phyloP scores from a whole-genome alignment of 1,140 invertebrate genomes.

The Pseudomyrmex gracilis region DNA sequence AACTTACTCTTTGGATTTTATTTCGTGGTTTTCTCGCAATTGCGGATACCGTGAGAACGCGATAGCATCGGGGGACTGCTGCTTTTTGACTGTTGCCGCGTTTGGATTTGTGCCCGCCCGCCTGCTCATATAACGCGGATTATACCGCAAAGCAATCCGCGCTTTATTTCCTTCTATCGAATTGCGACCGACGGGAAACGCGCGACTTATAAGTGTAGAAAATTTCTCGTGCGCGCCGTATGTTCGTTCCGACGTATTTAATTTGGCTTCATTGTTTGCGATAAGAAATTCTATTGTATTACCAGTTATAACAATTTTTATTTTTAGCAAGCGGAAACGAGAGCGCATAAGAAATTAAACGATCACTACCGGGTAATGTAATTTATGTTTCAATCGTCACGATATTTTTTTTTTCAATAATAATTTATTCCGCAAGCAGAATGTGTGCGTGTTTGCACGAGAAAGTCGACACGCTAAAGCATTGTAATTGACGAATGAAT shows the following conservation, averaged over 20 bases:
- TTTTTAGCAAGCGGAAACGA: slow-evolving; percentile 12
- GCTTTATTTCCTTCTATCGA: slow-evolving; percentile 35
- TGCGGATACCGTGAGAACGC: slow-evolving; percentile 2
- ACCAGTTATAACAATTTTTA: neutral
- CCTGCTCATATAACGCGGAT: slow-evolving; percentile 35
- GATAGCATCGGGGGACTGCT: slow-evolving; percentile 9
- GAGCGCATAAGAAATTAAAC: neutral
- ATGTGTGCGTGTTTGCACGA: slow-evolving; percentile 15
- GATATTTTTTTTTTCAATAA: slow-evolving; percentile 2
- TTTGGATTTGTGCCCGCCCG: neutral
- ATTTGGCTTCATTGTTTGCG: too few species aligned
- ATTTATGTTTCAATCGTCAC: slow-evolving; percentile 22
- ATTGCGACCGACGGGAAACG: neutral
- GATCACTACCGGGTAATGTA: slow-evolving; percentile 3
- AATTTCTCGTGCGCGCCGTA: neutral
- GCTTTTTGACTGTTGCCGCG: slow-evolving; percentile 26
- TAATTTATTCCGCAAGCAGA: slow-evolving; percentile 37
- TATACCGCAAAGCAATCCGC: slow-evolving; percentile 6
- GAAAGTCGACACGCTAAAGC: slow-evolving; percentile 32
- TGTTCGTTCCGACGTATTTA: neutral
- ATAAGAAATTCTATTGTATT: neutral
- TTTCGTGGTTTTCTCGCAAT: slow-evolving; percentile 22
- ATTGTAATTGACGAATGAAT: slow-evolving; percentile 31
- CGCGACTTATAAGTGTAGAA: slow-evolving; percentile 6
- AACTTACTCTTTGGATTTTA: slow-evolving; percentile 41